These are phyloP conservation scores for Yponomeuta sedellus DNA, from an alignment of 2,888 invertebrate genomes.

Conservation along the genomic window DNA sequence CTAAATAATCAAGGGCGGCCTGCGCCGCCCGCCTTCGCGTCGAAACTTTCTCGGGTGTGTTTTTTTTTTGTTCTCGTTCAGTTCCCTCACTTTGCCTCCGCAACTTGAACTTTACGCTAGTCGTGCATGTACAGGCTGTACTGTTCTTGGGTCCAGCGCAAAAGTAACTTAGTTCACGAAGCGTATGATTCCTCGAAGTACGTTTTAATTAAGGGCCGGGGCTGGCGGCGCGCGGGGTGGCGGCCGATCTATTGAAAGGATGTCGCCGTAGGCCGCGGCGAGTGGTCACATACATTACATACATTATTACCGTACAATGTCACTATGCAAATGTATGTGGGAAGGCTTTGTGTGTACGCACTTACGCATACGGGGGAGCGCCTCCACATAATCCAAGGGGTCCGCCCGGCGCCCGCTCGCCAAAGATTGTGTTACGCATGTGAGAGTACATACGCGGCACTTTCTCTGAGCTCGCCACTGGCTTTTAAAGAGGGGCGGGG, in stretches of 20 bases:
- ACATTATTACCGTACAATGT: constrained; percentile 75
- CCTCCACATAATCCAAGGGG: constrained; percentile 69
- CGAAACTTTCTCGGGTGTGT: not conserved
- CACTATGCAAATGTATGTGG: constrained; percentile 76
- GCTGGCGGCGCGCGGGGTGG: constrained; percentile 28
- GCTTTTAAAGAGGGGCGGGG: constrained; percentile 74
- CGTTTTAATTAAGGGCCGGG: constrained; percentile 43
- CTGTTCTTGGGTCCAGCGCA: no score
- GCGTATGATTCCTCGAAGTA: not conserved
- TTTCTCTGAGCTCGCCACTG: constrained; percentile 79
- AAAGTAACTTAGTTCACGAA: not conserved
- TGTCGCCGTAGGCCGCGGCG: constrained; percentile 57
- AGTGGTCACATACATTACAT: constrained; percentile 76
- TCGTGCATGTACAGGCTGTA: not conserved
- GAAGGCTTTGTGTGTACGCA: constrained; percentile 73
- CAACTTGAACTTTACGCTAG: not conserved
- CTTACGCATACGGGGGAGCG: constrained; percentile 67
- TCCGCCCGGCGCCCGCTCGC: constrained; percentile 51
- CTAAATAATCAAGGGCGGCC: constrained; percentile 2
- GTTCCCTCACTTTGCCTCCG: not conserved
- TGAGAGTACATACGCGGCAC: constrained; percentile 75
- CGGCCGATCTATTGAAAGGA: constrained; percentile 63
- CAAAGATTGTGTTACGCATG: constrained; percentile 72
- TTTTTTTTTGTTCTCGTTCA: not conserved
- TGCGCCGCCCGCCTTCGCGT: not conserved